A percentile compares a stretch with the other conserved stretches of the same genome.
These are phyloP conservation scores for Platysteira castanea DNA, from an alignment of 2,113 vertebrate species.

Conservation along the genomic window DNA sequence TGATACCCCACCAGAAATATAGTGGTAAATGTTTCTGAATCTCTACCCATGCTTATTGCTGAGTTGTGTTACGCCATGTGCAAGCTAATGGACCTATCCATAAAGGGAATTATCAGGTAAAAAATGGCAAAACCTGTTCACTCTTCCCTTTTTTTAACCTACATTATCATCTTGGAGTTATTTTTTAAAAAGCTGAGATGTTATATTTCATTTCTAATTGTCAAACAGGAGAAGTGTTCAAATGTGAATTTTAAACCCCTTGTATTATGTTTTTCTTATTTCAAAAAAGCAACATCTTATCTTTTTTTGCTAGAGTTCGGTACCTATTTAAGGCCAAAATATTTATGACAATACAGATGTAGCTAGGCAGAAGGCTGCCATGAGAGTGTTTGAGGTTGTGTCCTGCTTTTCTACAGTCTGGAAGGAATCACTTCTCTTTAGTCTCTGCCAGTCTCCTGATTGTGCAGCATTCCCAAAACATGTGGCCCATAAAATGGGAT, in stretches of 20 bases:
- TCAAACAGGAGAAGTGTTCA: not conserved
- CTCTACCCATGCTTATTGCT: not conserved
- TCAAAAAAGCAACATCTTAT: not conserved
- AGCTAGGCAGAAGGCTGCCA: not conserved
- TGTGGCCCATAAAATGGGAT: conserved; percentile 14
- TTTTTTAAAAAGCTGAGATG: not conserved
- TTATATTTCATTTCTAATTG: not conserved
- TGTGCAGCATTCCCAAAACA: conserved; percentile 1
- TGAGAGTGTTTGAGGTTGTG: not conserved
- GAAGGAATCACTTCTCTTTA: not conserved
- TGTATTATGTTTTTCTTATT: not conserved
- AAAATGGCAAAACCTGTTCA: not conserved
- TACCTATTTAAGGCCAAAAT: not conserved
- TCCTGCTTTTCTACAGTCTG: not conserved
- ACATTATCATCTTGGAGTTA: not conserved
- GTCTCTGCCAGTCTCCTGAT: not conserved
- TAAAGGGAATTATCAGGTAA: not conserved
- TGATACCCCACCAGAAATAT: not conserved
- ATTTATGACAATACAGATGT: not conserved
- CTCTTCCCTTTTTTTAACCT: not conserved
- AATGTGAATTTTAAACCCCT: not conserved
- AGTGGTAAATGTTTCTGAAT: not conserved
- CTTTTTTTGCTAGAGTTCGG: not conserved
- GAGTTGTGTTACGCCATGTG: not conserved
- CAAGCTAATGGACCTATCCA: not conserved